Conservation (phyloP, 2,888 invertebrate genomes). For the Drosophila demipolita region DNA sequence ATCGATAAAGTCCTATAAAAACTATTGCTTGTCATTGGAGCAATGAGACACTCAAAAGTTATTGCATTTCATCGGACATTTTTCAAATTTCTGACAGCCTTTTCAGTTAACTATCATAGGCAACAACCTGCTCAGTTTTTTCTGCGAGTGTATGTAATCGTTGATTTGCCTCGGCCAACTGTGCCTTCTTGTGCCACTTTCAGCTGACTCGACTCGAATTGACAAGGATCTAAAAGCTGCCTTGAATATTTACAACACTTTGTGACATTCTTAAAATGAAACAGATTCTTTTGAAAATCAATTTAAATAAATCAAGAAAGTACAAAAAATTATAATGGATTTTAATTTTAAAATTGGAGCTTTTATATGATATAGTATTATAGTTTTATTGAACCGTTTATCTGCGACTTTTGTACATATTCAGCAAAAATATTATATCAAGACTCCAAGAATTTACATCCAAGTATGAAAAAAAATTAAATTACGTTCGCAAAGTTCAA, state of each 20-base stretch:
- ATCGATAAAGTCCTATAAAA: background rate
- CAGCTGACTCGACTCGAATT: constrained; percentile 20
- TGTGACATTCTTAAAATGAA: constrained; percentile 3
- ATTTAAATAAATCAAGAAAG: background rate
- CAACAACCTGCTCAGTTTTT: background rate
- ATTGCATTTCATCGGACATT: background rate
- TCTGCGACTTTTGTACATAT: no score
- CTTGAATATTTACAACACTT: constrained; percentile 1
- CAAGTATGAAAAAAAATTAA: background rate
- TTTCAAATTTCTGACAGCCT: background rate
- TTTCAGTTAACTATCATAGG: background rate
- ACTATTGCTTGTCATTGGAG: background rate
- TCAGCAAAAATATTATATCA: background rate
- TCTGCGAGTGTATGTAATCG: background rate
- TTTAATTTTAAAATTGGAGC: no score
- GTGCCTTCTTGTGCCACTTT: constrained; percentile 7
- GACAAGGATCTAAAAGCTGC: constrained; percentile 28
- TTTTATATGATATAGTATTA: no score
- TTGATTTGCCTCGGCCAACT: background rate
- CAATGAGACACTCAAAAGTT: background rate
- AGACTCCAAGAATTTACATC: no score
- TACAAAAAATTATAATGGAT: no score
- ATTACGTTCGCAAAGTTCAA: background rate
- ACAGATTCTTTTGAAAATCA: background rate
- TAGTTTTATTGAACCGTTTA: no score